Conservation (phyloP, 2,888 invertebrate genomes). For the Platycheirus albimanus region DNA sequence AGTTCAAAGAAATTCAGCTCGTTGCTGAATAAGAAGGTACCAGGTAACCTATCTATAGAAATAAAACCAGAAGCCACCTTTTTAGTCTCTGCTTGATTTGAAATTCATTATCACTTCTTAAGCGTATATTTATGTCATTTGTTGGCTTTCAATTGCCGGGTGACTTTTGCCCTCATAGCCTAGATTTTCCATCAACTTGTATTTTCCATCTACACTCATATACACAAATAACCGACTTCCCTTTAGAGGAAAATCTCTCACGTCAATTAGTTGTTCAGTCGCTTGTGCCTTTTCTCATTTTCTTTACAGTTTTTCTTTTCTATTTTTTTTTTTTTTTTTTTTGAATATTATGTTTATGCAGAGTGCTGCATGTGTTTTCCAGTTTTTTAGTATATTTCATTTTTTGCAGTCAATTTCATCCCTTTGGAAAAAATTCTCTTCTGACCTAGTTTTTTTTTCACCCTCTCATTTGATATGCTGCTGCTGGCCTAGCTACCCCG, state of each 20-base stretch:
- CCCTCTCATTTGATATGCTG: constrained; percentile 69
- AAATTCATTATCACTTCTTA: constrained; percentile 54
- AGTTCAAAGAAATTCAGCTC: constrained; percentile 27
- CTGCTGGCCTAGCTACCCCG: constrained; percentile 71
- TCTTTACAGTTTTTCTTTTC: constrained; percentile 33
- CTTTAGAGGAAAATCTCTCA: constrained; percentile 65
- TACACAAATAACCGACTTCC: constrained; percentile 50
- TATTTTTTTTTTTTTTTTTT: constrained; percentile 29
- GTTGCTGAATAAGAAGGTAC: constrained; percentile 29
- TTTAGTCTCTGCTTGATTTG: constrained; percentile 35
- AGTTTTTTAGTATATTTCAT: constrained; percentile 49
- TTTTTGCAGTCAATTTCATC: constrained; percentile 73
- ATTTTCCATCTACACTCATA: constrained; percentile 28
- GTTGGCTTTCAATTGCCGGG: constrained; percentile 40
- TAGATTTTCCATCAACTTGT: constrained; percentile 57
- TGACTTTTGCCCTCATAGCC: constrained; percentile 70
- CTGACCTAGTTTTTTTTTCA: constrained; percentile 73
- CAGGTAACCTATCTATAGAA: not conserved
- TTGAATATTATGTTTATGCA: constrained; percentile 51
- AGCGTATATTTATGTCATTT: constrained; percentile 56
- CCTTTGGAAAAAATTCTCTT: constrained; percentile 69
- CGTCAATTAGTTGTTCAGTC: constrained; percentile 72
- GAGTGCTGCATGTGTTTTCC: constrained; percentile 67
- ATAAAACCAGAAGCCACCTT: not conserved
- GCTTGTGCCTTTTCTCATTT: constrained; percentile 60